A percentile compares a stretch with the other conserved stretches of the same genome.
These are phyloP conservation scores for Polypterus bichir DNA, from an alignment of 2,113 vertebrate genomes.

Conservation along the genomic window DNA sequence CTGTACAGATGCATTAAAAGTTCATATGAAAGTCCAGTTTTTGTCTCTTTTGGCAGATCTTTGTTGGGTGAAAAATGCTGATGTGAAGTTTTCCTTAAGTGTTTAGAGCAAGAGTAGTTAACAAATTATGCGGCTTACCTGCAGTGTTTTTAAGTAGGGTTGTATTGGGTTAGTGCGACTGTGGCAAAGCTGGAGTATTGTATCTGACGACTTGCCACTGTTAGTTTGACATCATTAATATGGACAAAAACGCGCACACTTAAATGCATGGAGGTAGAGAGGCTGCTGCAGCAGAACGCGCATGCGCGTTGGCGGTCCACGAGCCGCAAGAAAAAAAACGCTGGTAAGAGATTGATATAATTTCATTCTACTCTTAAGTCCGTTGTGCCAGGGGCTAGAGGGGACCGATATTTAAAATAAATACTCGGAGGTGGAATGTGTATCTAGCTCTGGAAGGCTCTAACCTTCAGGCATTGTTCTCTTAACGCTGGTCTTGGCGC, in stretches of 20 bases:
- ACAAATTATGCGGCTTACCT: too few relatives aligned
- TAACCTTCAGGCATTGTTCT: background rate
- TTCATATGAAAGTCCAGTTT: conserved; percentile 1
- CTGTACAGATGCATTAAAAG: conserved; percentile 7
- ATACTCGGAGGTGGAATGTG: background rate
- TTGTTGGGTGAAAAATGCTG: too few relatives aligned
- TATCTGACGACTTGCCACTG: too few relatives aligned
- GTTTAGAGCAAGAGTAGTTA: too few relatives aligned
- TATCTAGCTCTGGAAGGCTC: background rate
- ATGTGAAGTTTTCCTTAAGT: too few relatives aligned
- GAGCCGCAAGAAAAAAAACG: conserved; percentile 49
- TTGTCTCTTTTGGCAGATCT: too few relatives aligned
- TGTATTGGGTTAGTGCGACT: too few relatives aligned
- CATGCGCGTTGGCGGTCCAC: conserved; percentile 42
- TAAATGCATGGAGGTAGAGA: too few relatives aligned
- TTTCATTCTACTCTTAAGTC: conserved; percentile 28
- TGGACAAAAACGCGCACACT: too few relatives aligned
- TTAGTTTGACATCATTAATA: too few relatives aligned
- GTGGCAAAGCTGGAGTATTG: too few relatives aligned
- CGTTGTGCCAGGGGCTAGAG: conserved; percentile 3
- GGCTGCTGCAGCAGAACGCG: conserved; percentile 17
- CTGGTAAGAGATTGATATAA: conserved; percentile 47
- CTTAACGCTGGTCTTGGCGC: background rate
- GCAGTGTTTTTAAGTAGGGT: too few relatives aligned
- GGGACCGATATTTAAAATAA: background rate